These are phyloP conservation scores for Cephus sareptanus DNA, from an alignment of 2,888 invertebrate species.

Conservation along the genomic window DNA sequence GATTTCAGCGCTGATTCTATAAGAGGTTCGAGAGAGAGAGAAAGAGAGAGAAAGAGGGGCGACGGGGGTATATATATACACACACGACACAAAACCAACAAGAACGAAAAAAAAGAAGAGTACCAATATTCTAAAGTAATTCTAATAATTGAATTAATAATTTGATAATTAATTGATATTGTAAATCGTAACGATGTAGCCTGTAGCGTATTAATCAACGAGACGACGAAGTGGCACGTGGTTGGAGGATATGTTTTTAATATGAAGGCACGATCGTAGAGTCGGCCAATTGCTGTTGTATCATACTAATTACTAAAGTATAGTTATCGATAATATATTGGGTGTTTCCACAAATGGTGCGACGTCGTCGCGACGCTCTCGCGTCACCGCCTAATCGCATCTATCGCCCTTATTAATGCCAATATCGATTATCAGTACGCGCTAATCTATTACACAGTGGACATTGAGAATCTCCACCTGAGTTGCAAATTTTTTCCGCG, in stretches of 20 bases:
- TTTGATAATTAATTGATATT: slow-evolving; percentile 66
- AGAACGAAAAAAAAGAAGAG: slow-evolving; percentile 53
- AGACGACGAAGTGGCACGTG: slow-evolving; percentile 35
- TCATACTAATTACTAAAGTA: slow-evolving; percentile 51
- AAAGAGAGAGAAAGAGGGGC: neutral
- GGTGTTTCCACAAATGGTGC: slow-evolving; percentile 31
- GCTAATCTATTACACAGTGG: neutral
- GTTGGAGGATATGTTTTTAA: slow-evolving; percentile 49
- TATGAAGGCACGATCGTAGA: slow-evolving; percentile 38
- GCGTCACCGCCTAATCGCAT: neutral
- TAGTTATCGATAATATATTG: slow-evolving; percentile 37
- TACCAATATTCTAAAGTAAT: slow-evolving; percentile 67
- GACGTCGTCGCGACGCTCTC: slow-evolving; percentile 30
- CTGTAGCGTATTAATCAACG: slow-evolving; percentile 60
- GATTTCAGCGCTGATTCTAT: neutral
- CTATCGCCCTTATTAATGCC: neutral
- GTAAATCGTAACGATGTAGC: slow-evolving; percentile 64
- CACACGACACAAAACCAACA: slow-evolving; percentile 25
- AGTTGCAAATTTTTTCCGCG: neutral
- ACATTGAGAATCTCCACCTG: neutral
- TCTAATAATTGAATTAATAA: slow-evolving; percentile 65
- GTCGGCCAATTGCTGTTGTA: slow-evolving; percentile 56
- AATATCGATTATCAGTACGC: neutral
- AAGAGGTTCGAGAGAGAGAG: neutral
- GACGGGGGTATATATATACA: neutral